phyloP scores from a whole-genome alignment of 2,888 invertebrate genomes.

The Erebia epiphron region DNA sequence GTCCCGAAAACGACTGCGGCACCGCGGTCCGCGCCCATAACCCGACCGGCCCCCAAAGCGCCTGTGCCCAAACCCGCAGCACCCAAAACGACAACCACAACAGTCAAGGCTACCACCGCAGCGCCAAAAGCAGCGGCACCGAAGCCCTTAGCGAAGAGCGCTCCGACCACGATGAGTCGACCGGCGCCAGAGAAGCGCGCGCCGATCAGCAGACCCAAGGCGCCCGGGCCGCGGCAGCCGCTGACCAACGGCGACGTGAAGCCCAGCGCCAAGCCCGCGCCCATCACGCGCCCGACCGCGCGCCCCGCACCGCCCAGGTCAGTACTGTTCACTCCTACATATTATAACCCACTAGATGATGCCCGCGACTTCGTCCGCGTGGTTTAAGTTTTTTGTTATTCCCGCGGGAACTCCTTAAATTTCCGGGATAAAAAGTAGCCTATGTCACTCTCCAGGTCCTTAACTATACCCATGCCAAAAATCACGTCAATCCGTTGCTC shows the following conservation, averaged over 20 bases:
- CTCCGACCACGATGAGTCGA: no score
- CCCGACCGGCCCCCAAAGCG: conserved; percentile 45
- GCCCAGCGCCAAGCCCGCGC: conserved; percentile 49
- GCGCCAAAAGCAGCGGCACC: conserved; percentile 24
- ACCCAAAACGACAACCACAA: conserved; percentile 76
- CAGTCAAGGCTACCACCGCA: background rate
- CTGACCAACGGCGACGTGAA: conserved; percentile 81
- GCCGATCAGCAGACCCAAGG: conserved; percentile 48
- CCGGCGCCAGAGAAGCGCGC: conserved; percentile 31
- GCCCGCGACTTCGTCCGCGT: no score
- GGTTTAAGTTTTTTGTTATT: no score
- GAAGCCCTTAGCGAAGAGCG: background rate
- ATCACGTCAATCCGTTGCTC: no score
- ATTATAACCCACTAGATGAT: no score
- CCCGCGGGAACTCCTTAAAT: no score
- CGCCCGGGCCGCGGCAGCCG: conserved; percentile 61
- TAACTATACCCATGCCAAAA: no score
- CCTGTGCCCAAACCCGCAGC: conserved; percentile 45
- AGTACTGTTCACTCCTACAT: conserved; percentile 36
- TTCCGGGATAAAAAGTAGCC: no score
- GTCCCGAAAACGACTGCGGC: conserved; percentile 33
- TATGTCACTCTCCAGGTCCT: no score
- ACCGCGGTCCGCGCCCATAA: conserved; percentile 33
- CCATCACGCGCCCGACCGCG: conserved; percentile 47
- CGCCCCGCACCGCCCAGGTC: conserved; percentile 51